Evolutionary conservation across 2,797 vertebrate genomes (phyloP), one percentile per base, ranked within the genome.

Genomic region (Harpagifer antarcticus): DNA sequence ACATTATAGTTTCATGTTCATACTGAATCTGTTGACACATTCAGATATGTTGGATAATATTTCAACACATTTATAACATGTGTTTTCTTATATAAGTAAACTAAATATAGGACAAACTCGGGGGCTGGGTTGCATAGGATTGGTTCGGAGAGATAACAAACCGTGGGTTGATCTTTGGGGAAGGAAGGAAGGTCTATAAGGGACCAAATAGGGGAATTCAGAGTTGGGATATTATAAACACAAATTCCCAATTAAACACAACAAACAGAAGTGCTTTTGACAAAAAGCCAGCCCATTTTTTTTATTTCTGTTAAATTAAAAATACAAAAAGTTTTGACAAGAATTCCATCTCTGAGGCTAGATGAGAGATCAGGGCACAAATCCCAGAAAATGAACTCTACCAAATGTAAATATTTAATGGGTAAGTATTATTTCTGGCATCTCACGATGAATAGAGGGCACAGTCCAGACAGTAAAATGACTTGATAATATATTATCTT

Each of bases 261-360:
- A 85, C 59, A 86, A 91, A 76, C 86, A 93, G 68, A 87, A 76
- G 81, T 88, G 85, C 81, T 81, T 89, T 90, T 74, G 67, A 89
- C 80, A 85, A 89, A 88, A 89, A 88, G 72, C 71, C 60, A 90
- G 84, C 81, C 92, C 79, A 72, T 63, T 64, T 93, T 61, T 66
- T 93, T 93, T 93, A 91, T 93, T 92, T 87, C 50, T 53, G 73
- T 89, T 91, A 61, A 88, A 93, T 86, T 87, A 88, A 78, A 86
- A 86, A 86, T 88, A 93, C 89, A 93, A 92, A 91, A 80, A 74
- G 53, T 47, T 19, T 82, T 60, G 76, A 86, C 84, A 90, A 84
- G 43, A 79, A 79, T 69, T 88, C 82, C 82, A 87, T 81, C 66
- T 87, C 60, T 62, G 63, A 85, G 67, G 79, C 72, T 73, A 59